phyloP scores from a whole-genome alignment of 2,113 vertebrate genomes.

The Balaeniceps rex region DNA sequence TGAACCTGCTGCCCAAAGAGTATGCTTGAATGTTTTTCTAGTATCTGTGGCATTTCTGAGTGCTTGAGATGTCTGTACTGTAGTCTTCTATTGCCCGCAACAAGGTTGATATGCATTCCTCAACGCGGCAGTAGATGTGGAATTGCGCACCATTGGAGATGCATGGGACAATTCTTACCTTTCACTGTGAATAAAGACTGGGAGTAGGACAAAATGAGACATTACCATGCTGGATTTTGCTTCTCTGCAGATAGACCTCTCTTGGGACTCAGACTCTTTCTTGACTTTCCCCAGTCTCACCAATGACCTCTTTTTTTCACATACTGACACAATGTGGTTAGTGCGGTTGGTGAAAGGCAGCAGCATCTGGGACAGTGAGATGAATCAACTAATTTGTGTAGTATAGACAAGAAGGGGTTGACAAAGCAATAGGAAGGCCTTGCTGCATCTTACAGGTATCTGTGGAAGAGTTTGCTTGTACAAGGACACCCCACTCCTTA shows the following conservation, averaged over 20 bases:
- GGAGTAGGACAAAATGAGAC: background rate
- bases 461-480: background rate
- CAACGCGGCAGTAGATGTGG: background rate
- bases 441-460: background rate
- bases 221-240: background rate
- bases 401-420: background rate
- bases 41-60: background rate
- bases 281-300: background rate
- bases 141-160: background rate
- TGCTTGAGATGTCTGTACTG: background rate
- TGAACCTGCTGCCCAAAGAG: background rate
- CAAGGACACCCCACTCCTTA: background rate
- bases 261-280: background rate
- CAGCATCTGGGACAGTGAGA: background rate
- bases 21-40: background rate
- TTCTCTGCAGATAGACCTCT: background rate
- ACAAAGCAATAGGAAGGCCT: background rate
- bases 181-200: background rate
- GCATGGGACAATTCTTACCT: background rate
- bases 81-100: background rate
- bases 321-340: background rate
- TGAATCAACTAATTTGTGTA: background rate
- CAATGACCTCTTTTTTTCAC: background rate
- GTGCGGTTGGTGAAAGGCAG: background rate
- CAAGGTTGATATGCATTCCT: background rate